phyloP scores from a whole-genome alignment of 2,113 vertebrate species.

The Nanorana parkeri region DNA sequence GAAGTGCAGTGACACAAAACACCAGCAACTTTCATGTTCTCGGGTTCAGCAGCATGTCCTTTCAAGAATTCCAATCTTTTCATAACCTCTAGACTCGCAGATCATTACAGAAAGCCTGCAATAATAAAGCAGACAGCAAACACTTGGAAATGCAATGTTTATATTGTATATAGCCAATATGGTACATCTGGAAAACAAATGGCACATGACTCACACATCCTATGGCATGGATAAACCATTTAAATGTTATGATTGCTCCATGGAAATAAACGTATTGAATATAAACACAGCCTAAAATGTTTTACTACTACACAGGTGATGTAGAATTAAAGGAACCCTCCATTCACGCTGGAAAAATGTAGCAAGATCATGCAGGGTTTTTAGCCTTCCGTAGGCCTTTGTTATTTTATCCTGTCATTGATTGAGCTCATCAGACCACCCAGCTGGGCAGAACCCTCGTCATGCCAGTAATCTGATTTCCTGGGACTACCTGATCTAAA shows the following conservation, averaged over 20 bases:
- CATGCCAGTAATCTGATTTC: too few relatives aligned
- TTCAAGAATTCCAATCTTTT: not conserved
- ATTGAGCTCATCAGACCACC: too few relatives aligned
- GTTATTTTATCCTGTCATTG: too few relatives aligned
- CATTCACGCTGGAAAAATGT: too few relatives aligned
- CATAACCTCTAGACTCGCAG: not conserved
- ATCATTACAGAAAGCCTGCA: not conserved
- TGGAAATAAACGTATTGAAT: not conserved
- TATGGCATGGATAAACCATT: not conserved
- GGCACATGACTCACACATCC: not conserved
- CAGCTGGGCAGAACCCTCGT: too few relatives aligned
- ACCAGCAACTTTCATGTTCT: not conserved
- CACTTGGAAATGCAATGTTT: not conserved
- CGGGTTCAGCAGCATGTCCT: not conserved
- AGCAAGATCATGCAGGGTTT: too few relatives aligned
- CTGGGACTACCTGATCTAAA: too few relatives aligned
- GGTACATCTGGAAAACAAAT: constrained; percentile 9
- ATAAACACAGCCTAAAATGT: not conserved
- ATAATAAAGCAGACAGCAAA: constrained; percentile 3
- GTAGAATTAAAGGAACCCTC: too few relatives aligned
- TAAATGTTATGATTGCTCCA: not conserved
- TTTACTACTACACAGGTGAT: not conserved
- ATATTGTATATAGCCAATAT: not conserved
- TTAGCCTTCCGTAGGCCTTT: too few relatives aligned
- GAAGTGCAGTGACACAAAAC: not conserved